Conservation (phyloP, 2,888 invertebrate species). For the Parelbella ahira region DNA sequence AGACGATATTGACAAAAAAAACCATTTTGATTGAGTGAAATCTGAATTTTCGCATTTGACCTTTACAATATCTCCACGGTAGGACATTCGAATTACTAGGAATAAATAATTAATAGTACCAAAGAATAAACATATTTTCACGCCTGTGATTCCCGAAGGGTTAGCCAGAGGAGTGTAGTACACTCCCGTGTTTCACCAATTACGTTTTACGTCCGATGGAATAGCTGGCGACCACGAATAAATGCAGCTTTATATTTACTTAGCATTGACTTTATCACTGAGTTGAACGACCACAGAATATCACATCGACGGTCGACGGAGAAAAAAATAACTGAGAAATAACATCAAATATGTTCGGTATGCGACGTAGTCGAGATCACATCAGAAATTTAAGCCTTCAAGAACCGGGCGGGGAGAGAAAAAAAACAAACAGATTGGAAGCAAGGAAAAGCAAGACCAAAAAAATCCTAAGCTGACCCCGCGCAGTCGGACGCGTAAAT, state of each 20-base stretch:
- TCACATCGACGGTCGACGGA: constrained; percentile 33
- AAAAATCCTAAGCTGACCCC: constrained; percentile 52
- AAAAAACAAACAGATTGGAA: constrained; percentile 30
- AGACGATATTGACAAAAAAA: no score
- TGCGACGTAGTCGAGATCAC: constrained; percentile 73
- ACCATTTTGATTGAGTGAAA: no score
- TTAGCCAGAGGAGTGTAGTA: no score
- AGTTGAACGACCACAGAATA: constrained; percentile 48
- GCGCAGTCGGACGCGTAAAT: constrained; percentile 68
- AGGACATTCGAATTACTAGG: no score
- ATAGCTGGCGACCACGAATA: no score
- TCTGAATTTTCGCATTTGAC: no score
- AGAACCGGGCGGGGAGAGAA: constrained; percentile 60
- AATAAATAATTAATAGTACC: no score
- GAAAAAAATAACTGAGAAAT: constrained; percentile 48
- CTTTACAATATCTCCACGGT: no score
- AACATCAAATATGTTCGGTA: constrained; percentile 77
- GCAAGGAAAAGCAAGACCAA: constrained; percentile 30
- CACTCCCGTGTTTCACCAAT: no score
- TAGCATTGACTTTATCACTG: constrained; percentile 60
- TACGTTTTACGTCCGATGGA: no score
- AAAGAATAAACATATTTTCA: no score
- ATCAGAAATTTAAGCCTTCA: constrained; percentile 75
- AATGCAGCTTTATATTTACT: constrained; percentile 11
- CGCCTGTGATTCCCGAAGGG: no score